phyloP scores from a whole-genome alignment of 2,888 invertebrate species.

The Xylota segnis region DNA sequence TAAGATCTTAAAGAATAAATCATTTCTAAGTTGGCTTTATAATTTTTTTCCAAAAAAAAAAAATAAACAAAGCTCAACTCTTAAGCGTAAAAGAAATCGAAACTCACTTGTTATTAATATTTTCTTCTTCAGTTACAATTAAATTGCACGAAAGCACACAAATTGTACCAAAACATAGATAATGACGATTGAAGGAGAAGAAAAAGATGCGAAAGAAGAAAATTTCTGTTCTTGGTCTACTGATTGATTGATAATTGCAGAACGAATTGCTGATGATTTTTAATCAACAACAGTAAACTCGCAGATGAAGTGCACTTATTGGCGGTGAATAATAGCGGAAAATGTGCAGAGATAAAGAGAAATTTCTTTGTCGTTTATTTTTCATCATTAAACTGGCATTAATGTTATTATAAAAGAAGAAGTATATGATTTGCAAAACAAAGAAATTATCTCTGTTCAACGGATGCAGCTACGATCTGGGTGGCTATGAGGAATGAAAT shows the following conservation, averaged over 20 bases:
- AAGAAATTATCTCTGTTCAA: conserved; percentile 28
- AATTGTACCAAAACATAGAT: conserved; percentile 43
- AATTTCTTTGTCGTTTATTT: conserved; percentile 4
- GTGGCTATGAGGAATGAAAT: conserved; percentile 2
- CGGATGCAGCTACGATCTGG: conserved; percentile 29
- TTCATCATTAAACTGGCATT: conserved; percentile 44
- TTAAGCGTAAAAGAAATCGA: conserved; percentile 20
- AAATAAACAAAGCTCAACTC: background rate
- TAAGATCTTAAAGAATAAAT: conserved; percentile 29
- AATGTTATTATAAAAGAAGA: conserved; percentile 18
- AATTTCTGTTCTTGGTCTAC: conserved; percentile 56
- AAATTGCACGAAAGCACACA: conserved; percentile 31
- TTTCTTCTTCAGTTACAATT: conserved; percentile 14
- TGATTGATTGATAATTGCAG: conserved; percentile 67
- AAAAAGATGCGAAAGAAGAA: conserved; percentile 16
- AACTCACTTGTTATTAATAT: conserved; percentile 15
- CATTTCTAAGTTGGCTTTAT: background rate
- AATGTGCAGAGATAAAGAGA: conserved; percentile 14
- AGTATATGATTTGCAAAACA: conserved; percentile 25
- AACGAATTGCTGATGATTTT: conserved; percentile 63
- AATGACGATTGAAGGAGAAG: conserved; percentile 34
- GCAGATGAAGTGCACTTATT: conserved; percentile 30
- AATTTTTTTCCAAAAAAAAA: background rate
- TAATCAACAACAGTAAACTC: conserved; percentile 60
- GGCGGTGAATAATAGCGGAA: conserved; percentile 32